These are phyloP conservation scores for Hesperophylax magnus DNA, from an alignment of 1,140 invertebrate species.

Conservation along the genomic window DNA sequence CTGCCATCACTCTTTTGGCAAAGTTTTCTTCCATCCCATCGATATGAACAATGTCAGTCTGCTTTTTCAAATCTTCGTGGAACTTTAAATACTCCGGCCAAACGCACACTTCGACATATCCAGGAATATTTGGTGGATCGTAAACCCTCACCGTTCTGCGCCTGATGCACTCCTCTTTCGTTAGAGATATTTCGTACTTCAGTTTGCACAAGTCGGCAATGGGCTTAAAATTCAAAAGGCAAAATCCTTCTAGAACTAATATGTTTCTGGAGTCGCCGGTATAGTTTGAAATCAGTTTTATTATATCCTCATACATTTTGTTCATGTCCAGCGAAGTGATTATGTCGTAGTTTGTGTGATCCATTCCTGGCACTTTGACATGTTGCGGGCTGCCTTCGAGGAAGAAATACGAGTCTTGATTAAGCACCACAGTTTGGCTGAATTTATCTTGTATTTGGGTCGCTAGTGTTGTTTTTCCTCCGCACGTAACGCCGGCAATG, in stretches of 20 bases:
- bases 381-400: constrained; percentile 78
- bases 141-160: constrained; percentile 77
- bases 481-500: constrained; percentile 83
- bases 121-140: constrained; percentile 82
- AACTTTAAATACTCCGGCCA: constrained; percentile 79
- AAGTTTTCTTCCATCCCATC: constrained; percentile 29
- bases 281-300: constrained; percentile 40
- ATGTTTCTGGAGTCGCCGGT: background rate
- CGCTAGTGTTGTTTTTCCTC: constrained; percentile 85
- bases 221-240: constrained; percentile 77
- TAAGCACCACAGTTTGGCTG: constrained; percentile 73
- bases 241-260: constrained; percentile 73
- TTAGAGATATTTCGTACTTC: constrained; percentile 81
- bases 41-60: background rate
- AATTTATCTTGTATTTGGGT: constrained; percentile 70
- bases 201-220: constrained; percentile 77
- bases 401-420: constrained; percentile 86
- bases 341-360: constrained; percentile 86
- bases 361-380: constrained; percentile 74
- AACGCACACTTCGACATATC: constrained; percentile 84
- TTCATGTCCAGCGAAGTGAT: constrained; percentile 82
- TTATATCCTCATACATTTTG: constrained; percentile 75
- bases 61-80: constrained; percentile 9
- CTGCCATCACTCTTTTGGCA: background rate
- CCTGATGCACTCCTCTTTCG: constrained; percentile 76